Base-by-base conservation (phyloP, 2,797 vertebrate species). In the Diplodus sargus region DNA sequence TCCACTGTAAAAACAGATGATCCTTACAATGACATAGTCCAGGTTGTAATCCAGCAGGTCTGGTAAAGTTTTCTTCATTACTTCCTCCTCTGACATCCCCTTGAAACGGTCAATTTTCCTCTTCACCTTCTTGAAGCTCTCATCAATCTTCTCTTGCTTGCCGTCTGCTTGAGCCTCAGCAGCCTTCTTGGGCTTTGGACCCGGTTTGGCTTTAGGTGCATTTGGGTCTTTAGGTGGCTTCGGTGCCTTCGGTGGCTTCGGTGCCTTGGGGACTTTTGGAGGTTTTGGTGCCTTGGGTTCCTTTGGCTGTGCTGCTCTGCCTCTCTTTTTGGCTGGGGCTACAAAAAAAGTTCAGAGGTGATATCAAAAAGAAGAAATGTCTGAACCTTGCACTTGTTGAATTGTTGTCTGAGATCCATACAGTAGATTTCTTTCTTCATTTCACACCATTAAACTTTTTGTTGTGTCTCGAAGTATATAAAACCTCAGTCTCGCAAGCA, bases 101-200 rank as follows among this genome's bases (percentile, higher is more conserved):
- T 99, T 99, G 83, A 99, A 99, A 68, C 98, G 97, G 82, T 99
- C 97, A 13, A 98, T 88, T 96, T 99, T 99, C 90, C 97, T 96
- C 93, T 97, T 99, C 70, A 99, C 98, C 77, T 96, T 96, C 96
- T 99, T 99, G 89, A 98, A 98, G 2, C 94, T 94, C 79, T 98
- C 97, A 2, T 99, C 98, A 28, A 99, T 99, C 93, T 99, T 99
- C 87, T 98, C 97, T 88, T 99, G 98, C 76, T 97, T 97, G 22
- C 97, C 97, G n/a, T 96, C 95, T 5, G 78, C 73, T 48, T 93
- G 61, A 67, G 93, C 93, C 61, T 93, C 90, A 17, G 95, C 87
- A 23, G 90, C 85, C 93, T 97, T 96, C 93, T 97, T 92, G 90
- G 95, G 89, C 59, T 96, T 96, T 0, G 96, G 94, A 25, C 95